phyloP scores from a whole-genome alignment of 2,888 invertebrate genomes.

The Drosophila neutralis region DNA sequence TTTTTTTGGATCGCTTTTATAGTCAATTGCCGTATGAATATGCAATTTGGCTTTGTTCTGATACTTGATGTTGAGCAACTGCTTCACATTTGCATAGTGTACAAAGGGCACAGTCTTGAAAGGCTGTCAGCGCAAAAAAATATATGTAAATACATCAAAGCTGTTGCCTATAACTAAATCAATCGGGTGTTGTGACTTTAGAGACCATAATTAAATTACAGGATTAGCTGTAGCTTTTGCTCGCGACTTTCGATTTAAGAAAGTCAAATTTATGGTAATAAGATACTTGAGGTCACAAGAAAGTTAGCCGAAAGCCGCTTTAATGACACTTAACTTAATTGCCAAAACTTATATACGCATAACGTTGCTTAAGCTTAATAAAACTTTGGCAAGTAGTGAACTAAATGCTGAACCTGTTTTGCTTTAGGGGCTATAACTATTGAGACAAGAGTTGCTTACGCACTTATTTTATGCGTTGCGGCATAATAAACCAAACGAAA shows the following conservation, averaged over 20 bases:
- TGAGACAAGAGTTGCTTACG: constrained; percentile 14
- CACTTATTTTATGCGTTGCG: constrained; percentile 32
- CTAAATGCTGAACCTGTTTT: constrained; percentile 7
- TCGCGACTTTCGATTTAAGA: background rate
- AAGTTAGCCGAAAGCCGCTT: constrained; percentile 9
- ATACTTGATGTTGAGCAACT: constrained; percentile 6
- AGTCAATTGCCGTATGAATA: constrained; percentile 61
- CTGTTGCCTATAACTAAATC: constrained; percentile 29
- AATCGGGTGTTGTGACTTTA: constrained; percentile 7
- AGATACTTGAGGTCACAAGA: background rate
- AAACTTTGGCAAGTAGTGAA: constrained; percentile 33
- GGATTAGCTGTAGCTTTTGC: background rate
- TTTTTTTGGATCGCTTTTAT: constrained; percentile 43
- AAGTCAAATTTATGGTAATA: background rate
- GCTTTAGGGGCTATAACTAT: background rate
- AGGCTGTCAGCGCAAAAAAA: constrained; percentile 1
- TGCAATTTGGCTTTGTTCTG: constrained; percentile 47
- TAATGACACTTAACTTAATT: constrained; percentile 34
- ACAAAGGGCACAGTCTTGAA: constrained; percentile 7
- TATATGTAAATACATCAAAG: constrained; percentile 25
- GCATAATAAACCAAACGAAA: constrained; percentile 30
- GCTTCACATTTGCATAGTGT: constrained; percentile 35
- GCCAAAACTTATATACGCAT: constrained; percentile 11
- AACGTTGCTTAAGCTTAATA: constrained; percentile 65
- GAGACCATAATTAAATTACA: background rate